Percentiles rank a stretch among this genome's conserved stretches.
phyloP scores from a whole-genome alignment of 2,113 vertebrate species.

The Picathartes gymnocephalus region DNA sequence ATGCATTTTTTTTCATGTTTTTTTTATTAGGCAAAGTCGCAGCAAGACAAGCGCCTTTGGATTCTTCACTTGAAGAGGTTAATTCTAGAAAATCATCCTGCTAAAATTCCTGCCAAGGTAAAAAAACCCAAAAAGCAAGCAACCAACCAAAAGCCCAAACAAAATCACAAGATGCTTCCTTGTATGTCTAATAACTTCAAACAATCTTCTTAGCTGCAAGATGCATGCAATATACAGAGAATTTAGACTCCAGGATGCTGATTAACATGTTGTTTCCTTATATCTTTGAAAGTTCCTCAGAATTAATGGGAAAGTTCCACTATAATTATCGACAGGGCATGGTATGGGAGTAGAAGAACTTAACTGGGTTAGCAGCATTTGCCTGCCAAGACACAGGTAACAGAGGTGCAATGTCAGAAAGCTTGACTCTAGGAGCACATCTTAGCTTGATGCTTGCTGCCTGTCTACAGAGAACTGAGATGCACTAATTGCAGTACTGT shows the following conservation, averaged over 20 bases:
- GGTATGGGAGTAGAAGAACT: background rate
- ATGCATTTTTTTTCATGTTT: background rate
- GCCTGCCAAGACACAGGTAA: background rate
- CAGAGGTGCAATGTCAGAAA: background rate
- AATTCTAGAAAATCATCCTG: constrained; percentile 97
- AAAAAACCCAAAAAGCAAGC: background rate
- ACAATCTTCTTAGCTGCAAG: background rate
- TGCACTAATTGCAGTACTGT: background rate
- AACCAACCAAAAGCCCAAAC: background rate
- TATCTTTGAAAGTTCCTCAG: background rate
- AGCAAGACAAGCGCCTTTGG: constrained; percentile 97
- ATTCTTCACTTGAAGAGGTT: constrained; percentile 95
- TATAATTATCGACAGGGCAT: background rate
- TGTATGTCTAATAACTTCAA: background rate
- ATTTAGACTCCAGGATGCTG: background rate
- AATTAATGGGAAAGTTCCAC: background rate
- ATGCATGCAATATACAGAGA: background rate
- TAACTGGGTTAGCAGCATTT: background rate
- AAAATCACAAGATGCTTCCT: background rate
- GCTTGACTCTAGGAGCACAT: background rate
- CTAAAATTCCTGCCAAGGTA: constrained; percentile 98
- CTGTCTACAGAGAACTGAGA: background rate
- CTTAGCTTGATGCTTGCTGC: background rate
- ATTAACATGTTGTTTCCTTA: background rate
- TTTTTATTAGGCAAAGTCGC: constrained; percentile 85